These are phyloP conservation scores for Genyomyrus donnyi DNA, from an alignment of 2,113 vertebrate species.

Conservation along the genomic window DNA sequence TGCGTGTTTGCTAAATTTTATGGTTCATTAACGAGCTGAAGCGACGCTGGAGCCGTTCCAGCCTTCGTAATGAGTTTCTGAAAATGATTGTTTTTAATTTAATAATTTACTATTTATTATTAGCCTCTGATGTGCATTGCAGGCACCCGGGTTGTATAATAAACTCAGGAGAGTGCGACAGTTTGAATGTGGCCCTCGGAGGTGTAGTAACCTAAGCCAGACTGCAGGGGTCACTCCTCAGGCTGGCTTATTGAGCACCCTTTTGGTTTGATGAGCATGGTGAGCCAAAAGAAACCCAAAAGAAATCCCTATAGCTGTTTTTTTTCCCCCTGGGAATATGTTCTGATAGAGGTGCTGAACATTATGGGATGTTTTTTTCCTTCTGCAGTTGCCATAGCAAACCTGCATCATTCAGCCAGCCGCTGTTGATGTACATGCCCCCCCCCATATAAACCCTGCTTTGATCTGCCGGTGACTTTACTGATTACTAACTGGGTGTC, in stretches of 20 bases:
- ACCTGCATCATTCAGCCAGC: background rate
- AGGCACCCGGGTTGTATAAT: background rate
- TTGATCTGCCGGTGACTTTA: background rate
- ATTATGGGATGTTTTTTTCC: background rate
- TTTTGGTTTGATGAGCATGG: background rate
- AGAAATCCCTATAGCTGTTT: background rate
- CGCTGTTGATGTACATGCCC: background rate
- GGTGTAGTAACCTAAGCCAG: background rate
- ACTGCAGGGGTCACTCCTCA: background rate
- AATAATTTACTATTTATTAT: conserved; percentile 5
- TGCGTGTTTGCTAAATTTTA: background rate
- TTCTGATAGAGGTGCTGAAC: background rate
- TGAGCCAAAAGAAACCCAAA: background rate
- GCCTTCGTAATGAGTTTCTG: background rate
- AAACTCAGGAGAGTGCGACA: background rate
- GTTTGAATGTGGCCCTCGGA: background rate
- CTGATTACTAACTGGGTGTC: background rate
- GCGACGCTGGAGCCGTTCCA: background rate
- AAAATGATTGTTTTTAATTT: conserved; percentile 4
- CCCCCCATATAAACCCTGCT: background rate
- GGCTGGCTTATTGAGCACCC: background rate
- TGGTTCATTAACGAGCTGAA: background rate
- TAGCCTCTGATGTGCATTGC: background rate
- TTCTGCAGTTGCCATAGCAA: background rate
- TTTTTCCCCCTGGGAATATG: background rate